phyloP scores from a whole-genome alignment of 2,888 invertebrate genomes.

The Endomychus coccineus region DNA sequence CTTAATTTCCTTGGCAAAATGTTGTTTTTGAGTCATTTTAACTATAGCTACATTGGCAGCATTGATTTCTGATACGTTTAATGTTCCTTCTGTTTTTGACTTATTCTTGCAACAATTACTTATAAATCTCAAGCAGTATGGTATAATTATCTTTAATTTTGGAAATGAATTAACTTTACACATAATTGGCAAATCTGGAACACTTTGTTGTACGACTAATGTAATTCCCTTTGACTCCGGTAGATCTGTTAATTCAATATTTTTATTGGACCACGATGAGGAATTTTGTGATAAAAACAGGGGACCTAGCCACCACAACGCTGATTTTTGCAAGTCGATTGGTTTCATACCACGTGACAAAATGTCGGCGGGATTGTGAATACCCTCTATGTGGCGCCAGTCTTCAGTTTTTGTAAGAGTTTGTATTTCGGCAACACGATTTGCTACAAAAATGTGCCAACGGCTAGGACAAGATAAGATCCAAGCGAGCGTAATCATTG shows the following conservation, averaged over 20 bases:
- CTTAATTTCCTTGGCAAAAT: slow-evolving; percentile 1
- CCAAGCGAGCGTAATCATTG: slow-evolving; percentile 19
- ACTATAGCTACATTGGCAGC: neutral
- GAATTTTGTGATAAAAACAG: neutral
- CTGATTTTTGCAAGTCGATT: neutral
- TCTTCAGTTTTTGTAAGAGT: slow-evolving; percentile 4
- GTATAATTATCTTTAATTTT: slow-evolving; percentile 7
- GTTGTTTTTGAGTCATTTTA: neutral
- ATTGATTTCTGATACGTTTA: slow-evolving; percentile 4
- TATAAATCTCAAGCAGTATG: slow-evolving; percentile 10
- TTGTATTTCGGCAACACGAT: slow-evolving; percentile 20
- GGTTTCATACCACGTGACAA: slow-evolving; percentile 6
- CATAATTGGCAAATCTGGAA: neutral
- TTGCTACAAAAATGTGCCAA: slow-evolving; percentile 19
- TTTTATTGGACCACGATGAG: slow-evolving; percentile 2
- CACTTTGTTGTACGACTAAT: neutral
- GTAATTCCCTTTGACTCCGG: slow-evolving; percentile 2
- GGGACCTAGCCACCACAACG: slow-evolving; percentile 3
- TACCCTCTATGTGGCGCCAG: slow-evolving; percentile 15
- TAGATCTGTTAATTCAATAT: neutral
- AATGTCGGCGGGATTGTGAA: slow-evolving; percentile 16
- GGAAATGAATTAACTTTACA: neutral
- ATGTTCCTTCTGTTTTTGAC: slow-evolving; percentile 5
- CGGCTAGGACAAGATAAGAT: slow-evolving; percentile 16
- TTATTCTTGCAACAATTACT: neutral